phyloP scores from a whole-genome alignment of 2,888 invertebrate species.

The Athalia rosae region DNA sequence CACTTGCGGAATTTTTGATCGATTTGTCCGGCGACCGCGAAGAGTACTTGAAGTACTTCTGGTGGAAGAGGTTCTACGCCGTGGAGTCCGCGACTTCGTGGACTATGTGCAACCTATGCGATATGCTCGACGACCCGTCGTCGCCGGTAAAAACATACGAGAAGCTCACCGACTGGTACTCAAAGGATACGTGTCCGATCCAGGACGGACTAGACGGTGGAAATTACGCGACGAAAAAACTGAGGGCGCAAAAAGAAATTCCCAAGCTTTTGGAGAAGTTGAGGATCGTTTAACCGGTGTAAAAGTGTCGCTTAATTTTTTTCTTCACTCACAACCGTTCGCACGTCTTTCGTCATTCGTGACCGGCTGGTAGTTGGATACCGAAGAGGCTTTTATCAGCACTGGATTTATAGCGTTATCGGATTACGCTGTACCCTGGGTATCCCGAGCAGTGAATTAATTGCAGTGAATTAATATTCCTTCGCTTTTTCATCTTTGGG shows the following conservation, averaged over 20 bases:
- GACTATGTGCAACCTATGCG: conserved; percentile 78
- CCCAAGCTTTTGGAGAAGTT: too few species aligned
- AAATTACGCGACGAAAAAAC: not conserved
- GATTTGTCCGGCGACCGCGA: conserved; percentile 75
- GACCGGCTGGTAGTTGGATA: too few species aligned
- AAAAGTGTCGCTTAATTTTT: too few species aligned
- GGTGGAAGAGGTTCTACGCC: conserved; percentile 78
- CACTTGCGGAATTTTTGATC: conserved; percentile 77
- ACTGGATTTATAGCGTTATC: too few species aligned
- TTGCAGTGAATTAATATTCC: too few species aligned
- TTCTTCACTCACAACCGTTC: too few species aligned
- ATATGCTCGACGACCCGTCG: conserved; percentile 70
- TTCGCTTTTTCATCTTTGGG: too few species aligned
- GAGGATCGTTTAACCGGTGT: too few species aligned
- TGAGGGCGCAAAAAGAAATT: not conserved
- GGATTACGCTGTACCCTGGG: too few species aligned
- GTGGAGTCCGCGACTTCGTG: conserved; percentile 74
- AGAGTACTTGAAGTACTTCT: conserved; percentile 80
- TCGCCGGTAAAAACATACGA: not conserved
- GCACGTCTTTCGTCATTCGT: too few species aligned
- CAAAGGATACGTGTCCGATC: conserved; percentile 57
- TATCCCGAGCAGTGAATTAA: too few species aligned
- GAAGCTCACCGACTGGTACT: conserved; percentile 60
- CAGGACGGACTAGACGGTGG: conserved; percentile 52
- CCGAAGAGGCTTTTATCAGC: too few species aligned